Percentiles rank a stretch among this genome's conserved stretches.
Evolutionary conservation across 2,797 vertebrate species (phyloP).

Genomic region (Miichthys miiuy): DNA sequence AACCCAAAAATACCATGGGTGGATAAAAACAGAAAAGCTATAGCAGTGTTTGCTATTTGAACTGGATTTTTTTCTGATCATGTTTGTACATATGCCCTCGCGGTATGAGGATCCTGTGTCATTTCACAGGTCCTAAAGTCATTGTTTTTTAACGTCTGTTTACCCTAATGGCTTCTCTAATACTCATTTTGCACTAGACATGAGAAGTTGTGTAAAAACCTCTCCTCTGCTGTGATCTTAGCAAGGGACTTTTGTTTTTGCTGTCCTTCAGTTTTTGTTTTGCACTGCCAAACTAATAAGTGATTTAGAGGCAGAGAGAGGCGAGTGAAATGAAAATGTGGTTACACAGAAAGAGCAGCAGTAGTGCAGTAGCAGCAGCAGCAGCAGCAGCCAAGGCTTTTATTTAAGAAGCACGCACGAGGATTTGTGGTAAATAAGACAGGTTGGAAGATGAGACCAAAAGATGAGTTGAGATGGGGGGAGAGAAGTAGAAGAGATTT

Average conservation of each 20-base stretch:
- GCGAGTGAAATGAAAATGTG: background rate
- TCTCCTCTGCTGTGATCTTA: background rate
- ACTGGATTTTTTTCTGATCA: slow-evolving; percentile 31
- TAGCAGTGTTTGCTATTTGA: slow-evolving; percentile 29
- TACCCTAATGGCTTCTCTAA: slow-evolving; percentile 1
- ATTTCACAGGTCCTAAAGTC: background rate
- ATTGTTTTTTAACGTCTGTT: background rate
- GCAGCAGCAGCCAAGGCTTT: slow-evolving; percentile 31
- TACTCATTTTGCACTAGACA: background rate
- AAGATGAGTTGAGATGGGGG: slow-evolving; percentile 55
- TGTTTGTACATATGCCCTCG: background rate
- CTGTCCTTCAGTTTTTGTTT: slow-evolving; percentile 9
- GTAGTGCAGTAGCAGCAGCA: slow-evolving; percentile 14
- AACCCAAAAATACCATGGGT: slow-evolving; percentile 42
- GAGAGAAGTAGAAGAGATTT: slow-evolving; percentile 64
- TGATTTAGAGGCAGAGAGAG: background rate
- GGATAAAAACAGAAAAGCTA: slow-evolving; percentile 40
- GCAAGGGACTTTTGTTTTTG: background rate
- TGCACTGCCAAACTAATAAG: background rate
- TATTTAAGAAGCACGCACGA: slow-evolving; percentile 53
- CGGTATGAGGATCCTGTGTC: background rate
- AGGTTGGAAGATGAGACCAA: slow-evolving; percentile 60
- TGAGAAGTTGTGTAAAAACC: background rate
- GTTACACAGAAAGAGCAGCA: slow-evolving; percentile 17
- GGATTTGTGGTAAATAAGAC: slow-evolving; percentile 72